Base-by-base conservation (phyloP, 2,797 vertebrate genomes). In the Diplodus sargus region DNA sequence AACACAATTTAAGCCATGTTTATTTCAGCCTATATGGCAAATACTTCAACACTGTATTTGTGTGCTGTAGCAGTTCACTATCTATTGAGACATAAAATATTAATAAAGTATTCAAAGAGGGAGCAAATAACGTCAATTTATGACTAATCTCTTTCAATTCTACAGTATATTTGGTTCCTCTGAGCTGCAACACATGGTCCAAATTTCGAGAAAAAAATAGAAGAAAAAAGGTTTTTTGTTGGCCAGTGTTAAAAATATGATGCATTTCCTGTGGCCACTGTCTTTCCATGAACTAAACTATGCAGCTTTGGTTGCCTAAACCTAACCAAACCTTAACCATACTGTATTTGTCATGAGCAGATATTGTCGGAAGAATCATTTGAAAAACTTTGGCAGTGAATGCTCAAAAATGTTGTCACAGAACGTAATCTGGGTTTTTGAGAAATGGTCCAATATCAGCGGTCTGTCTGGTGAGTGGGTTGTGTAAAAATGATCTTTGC, bases 401-500 rank as follows among this genome's bases (percentile, higher is more conserved):
- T 3, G 42, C 70, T 78, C 28, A 69, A 70, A 87, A 83, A 65
- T 79, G 78, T 83, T 83, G 69, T 83, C 62, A 75, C 5, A 34
- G 13, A 75, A 45, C 0, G 14, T 70, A 76, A 78, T 68, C 56
- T 75, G 25, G 57, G 67, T 76, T 76, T 76, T 70, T 48, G 28
- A 73, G n/a, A 67, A 84, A 79, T 79, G 6, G 49, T 67, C 70
- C 67, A 79, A 43, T 68, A 85, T 77, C 77, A 74, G 69, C 45
- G 18, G 66, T 78, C 69, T 85, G 70, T 86, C 85, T 83, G 75
- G 71, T 87, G 85, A 84, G 87, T 87, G 81, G 85, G 87, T 60
- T 87, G 76, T 85, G 68, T 51, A 78, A 87, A 79, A 82, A 53
- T 76, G 70, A 85, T 69, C 78, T 85, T 79, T 87, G 74, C 70